Conservation (phyloP, 23 tunicate species). For the Oikopleura albicans region DNA sequence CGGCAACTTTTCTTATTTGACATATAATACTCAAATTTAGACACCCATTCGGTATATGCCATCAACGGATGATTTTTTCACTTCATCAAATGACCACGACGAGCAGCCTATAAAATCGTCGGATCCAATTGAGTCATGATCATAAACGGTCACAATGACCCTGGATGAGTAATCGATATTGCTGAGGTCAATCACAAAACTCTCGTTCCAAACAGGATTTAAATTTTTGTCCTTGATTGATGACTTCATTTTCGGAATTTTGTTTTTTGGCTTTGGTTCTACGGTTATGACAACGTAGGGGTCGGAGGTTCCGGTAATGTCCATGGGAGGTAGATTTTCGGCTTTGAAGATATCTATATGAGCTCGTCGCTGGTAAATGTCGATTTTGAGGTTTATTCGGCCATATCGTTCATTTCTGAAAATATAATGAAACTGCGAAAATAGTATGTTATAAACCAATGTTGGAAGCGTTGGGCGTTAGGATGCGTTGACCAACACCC, state of each 20-base stretch:
- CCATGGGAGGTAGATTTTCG: slow-evolving; percentile 1
- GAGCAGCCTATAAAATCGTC: not conserved
- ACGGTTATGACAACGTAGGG: not conserved
- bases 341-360: not conserved
- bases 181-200: not conserved
- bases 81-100: not conserved
- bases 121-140: not conserved
- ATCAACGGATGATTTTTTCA: not conserved
- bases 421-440: too few relatives aligned
- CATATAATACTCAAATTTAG: too few relatives aligned
- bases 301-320: not conserved
- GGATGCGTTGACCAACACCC: too few relatives aligned
- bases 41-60: not conserved
- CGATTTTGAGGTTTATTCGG: slow-evolving; percentile 8
- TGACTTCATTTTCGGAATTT: not conserved
- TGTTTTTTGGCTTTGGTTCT: not conserved
- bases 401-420: slow-evolving; percentile 5
- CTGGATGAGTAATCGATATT: not conserved
- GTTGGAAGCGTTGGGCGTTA: too few relatives aligned
- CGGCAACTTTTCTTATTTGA: too few relatives aligned
- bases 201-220: not conserved
- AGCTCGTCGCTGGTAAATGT: not conserved
- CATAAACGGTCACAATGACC: not conserved
- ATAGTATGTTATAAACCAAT: too few relatives aligned
- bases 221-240: not conserved